A percentile compares a stretch with the other conserved stretches of the same genome.
These are phyloP conservation scores for Chiloscyllium plagiosum DNA, from an alignment of 2,113 vertebrate genomes.

Conservation along the genomic window DNA sequence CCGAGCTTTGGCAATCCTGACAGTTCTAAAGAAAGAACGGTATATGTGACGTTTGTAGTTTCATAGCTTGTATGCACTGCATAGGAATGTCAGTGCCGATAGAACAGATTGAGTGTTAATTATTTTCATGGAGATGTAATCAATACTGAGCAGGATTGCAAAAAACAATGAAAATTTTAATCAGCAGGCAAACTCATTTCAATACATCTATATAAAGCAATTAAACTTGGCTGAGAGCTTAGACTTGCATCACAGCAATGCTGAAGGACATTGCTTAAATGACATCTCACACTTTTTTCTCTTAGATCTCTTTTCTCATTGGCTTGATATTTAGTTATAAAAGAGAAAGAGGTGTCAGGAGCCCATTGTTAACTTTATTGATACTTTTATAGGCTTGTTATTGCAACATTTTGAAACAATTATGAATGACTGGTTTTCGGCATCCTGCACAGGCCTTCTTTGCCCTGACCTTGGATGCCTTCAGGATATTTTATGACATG, in stretches of 20 bases:
- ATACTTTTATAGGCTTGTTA: not conserved
- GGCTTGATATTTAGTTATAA: not conserved
- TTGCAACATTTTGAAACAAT: not conserved
- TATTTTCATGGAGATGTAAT: not conserved
- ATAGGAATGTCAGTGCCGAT: not conserved
- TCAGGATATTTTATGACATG: too few relatives aligned
- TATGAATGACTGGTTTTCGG: not conserved
- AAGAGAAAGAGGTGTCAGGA: not conserved
- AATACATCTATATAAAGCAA: not conserved
- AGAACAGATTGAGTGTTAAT: not conserved
- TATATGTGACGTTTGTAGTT: not conserved
- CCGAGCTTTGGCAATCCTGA: not conserved
- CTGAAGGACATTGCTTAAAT: too few relatives aligned
- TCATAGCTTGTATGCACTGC: not conserved
- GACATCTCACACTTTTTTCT: too few relatives aligned
- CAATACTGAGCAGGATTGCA: not conserved
- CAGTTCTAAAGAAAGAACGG: not conserved
- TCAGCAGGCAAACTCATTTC: not conserved
- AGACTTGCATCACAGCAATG: not conserved
- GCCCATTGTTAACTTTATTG: not conserved
- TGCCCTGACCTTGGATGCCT: too few relatives aligned
- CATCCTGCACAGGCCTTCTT: not conserved
- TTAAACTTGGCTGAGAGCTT: not conserved
- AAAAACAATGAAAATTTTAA: not conserved
- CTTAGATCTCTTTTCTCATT: too few relatives aligned